Evolutionary conservation across 2,797 vertebrate species (phyloP).

Genomic region (Cygnus olor): DNA sequence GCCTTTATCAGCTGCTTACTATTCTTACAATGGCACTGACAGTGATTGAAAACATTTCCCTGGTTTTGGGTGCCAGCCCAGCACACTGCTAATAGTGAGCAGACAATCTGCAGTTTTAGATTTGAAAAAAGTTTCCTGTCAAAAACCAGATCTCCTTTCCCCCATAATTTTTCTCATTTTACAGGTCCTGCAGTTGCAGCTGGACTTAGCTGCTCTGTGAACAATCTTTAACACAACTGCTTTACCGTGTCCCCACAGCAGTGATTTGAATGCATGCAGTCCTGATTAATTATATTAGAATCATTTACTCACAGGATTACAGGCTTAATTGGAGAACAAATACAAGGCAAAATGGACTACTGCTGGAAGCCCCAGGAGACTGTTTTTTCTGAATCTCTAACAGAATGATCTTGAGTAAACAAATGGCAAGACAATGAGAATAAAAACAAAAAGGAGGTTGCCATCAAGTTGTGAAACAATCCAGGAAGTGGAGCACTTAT

Average conservation of each 20-base stretch:
- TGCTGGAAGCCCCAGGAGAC: constrained; percentile 20
- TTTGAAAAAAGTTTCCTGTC: neutral
- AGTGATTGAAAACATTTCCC: constrained; percentile 48
- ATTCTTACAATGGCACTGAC: neutral
- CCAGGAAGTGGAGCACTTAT: constrained; percentile 16
- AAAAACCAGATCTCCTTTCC: neutral
- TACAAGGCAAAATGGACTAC: constrained; percentile 37
- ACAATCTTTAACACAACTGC: neutral
- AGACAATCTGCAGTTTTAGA: neutral
- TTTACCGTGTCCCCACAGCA: neutral
- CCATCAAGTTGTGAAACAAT: constrained; percentile 43
- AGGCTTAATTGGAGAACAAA: constrained; percentile 50
- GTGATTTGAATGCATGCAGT: neutral
- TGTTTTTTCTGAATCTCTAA: constrained; percentile 35
- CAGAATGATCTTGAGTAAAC: neutral
- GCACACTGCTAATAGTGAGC: neutral
- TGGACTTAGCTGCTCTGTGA: neutral
- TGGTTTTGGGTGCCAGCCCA: constrained; percentile 11
- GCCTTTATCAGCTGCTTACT: constrained; percentile 27
- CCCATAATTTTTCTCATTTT: neutral
- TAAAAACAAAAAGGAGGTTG: constrained; percentile 20
- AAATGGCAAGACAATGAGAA: constrained; percentile 30
- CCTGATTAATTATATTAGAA: constrained; percentile 39
- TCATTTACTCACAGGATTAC: constrained; percentile 35
- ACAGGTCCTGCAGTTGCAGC: neutral